Conservation (phyloP, 2,888 invertebrate species). For the Patella ulyssiponensis region DNA sequence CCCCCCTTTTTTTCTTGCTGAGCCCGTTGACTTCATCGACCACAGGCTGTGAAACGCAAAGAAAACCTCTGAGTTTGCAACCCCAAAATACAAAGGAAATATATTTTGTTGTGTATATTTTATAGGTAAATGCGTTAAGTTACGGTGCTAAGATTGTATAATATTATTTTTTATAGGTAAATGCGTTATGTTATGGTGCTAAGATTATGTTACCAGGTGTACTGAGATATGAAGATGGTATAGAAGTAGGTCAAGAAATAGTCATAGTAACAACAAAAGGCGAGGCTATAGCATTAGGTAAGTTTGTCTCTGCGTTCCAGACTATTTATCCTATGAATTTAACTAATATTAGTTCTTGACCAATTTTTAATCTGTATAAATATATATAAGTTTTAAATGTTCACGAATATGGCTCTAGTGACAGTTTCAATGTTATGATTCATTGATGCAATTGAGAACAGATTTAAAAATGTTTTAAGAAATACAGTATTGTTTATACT, state of each 20-base stretch:
- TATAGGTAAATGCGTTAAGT: slow-evolving; percentile 92
- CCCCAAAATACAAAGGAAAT: too few species aligned
- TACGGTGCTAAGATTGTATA: slow-evolving; percentile 97
- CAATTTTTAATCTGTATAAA: not conserved
- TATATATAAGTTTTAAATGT: not conserved
- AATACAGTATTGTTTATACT: too few species aligned
- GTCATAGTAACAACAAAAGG: slow-evolving; percentile 98
- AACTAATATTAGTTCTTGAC: not conserved
- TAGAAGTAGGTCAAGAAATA: slow-evolving; percentile 97
- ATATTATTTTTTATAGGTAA: slow-evolving; percentile 76
- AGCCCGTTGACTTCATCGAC: too few species aligned
- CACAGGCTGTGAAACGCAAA: too few species aligned
- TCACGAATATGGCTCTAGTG: too few species aligned
- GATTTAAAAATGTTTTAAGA: too few species aligned
- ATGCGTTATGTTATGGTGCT: slow-evolving; percentile 99
- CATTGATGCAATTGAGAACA: too few species aligned
- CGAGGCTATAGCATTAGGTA: slow-evolving; percentile 75
- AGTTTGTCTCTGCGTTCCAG: slow-evolving; percentile 15
- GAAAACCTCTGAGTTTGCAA: too few species aligned
- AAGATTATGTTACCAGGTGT: slow-evolving; percentile 97
- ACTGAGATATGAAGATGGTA: slow-evolving; percentile 95
- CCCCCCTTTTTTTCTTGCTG: too few species aligned
- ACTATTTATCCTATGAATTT: not conserved
- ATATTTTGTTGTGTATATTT: not conserved
- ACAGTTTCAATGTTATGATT: too few species aligned